Evolutionary conservation across 1,140 invertebrate genomes (phyloP), one percentile per base, ranked within the genome.

Genomic region (Lucilia sericata): DNA sequence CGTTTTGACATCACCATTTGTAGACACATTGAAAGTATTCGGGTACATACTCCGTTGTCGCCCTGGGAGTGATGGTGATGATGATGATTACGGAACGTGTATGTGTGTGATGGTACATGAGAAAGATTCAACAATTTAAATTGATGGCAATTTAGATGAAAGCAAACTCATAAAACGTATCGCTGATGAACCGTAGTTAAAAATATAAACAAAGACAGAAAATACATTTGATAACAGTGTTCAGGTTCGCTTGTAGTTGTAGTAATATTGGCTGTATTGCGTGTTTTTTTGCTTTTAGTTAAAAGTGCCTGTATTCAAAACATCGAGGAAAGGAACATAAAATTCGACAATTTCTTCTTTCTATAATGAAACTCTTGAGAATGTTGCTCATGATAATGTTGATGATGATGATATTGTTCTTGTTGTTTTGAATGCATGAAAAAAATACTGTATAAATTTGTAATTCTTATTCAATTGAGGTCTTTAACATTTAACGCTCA

Each of bases 41-140:
- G 25, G 25, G 25, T 30, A 30, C 25, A 30, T 30, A 30, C 25
- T 30, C 25, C 1, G 3, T 3, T 30, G 25, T 30, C 25, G 25
- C 25, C 25, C 25, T 30, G 25, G 25, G 25, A 30, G 25, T 30
- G 25, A 30, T 30, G 25, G 3, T 30, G 25, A 3, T 30, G 25
- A 30, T 30, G 25, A 30, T 30, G 25, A 3, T 30, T 1, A 30
- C 25, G 1, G 25, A 30, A 30, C 25, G 25, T 30, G 25, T 30
- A 30, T 30, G 3, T 30, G 25, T 30, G 25, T 30, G 3, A 30
- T 30, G 25, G 25, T 30, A 30, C 25, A 30, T 30, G 25, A 3
- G 25, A 30, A 30, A 30, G 25, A 30, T 30, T 30, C 75, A 82
- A 82, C 84, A 85, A 84, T 80, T 82, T 17, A 65, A 82, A 82